A percentile compares a stretch with the other conserved stretches of the same genome.
Conservation (phyloP, 2,797 vertebrate species). For the Dendrocincla tyrannina region DNA sequence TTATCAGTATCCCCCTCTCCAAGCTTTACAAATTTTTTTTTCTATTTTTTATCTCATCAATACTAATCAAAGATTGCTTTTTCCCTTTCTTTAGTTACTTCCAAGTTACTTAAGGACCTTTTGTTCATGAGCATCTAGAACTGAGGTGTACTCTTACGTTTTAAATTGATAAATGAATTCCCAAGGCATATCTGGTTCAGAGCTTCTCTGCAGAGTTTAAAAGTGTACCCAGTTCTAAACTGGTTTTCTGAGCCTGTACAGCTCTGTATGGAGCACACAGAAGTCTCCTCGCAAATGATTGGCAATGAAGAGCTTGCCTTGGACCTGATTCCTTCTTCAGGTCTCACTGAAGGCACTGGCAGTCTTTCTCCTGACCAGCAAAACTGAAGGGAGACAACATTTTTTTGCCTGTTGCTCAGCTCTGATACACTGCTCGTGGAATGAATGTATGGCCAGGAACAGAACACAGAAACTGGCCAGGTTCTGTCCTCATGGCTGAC, state of each 20-base stretch:
- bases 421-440: fast-evolving
- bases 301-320: background rate
- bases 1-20: background rate
- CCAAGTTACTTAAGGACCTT: background rate
- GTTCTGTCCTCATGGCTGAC: background rate
- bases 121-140: background rate
- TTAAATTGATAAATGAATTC: background rate
- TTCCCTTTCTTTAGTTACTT: background rate
- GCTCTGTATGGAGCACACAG: background rate
- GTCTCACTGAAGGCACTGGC: background rate
- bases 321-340: background rate
- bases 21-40: background rate
- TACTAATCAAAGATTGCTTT: background rate
- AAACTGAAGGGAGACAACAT: background rate
- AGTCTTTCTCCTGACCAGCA: background rate
- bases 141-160: background rate
- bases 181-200: background rate
- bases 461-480: background rate
- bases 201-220: background rate
- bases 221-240: background rate
- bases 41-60: background rate
- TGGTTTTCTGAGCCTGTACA: background rate
- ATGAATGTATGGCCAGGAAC: background rate
- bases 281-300: background rate
- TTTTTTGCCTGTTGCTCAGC: background rate